phyloP scores from a whole-genome alignment of 2,113 vertebrate genomes.

The Petrocephalus microphthalmus region DNA sequence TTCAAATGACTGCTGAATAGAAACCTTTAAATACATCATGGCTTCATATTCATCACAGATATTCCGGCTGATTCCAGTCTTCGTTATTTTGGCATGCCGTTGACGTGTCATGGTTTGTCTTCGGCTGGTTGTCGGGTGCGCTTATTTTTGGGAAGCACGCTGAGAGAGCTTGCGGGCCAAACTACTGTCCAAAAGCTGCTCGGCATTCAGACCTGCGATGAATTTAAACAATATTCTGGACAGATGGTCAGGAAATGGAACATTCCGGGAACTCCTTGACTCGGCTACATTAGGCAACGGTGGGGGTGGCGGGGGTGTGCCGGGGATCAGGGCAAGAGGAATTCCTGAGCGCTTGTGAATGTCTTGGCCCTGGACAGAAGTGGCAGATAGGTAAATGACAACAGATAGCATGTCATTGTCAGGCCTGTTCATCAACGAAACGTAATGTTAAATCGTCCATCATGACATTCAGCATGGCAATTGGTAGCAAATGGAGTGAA shows the following conservation, averaged over 20 bases:
- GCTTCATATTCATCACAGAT: background rate
- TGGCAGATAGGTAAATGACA: background rate
- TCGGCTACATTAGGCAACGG: background rate
- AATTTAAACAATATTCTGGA: constrained; percentile 15
- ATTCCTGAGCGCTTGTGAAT: background rate
- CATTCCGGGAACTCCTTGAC: background rate
- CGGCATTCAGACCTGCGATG: constrained; percentile 9
- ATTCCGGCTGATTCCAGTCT: background rate
- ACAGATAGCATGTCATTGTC: background rate
- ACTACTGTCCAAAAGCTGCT: background rate
- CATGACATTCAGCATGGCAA: background rate
- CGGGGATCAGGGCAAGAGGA: background rate
- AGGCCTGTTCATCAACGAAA: background rate
- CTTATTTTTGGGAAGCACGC: background rate
- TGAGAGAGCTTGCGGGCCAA: background rate
- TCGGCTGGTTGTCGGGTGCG: background rate
- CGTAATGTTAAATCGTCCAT: background rate
- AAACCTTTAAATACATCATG: background rate
- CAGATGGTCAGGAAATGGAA: constrained; percentile 11
- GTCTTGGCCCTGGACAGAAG: background rate
- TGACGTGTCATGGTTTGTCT: background rate
- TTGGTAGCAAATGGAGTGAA: background rate
- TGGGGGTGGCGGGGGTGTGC: background rate
- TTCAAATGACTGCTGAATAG: background rate
- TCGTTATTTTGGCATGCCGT: background rate